phyloP scores from a whole-genome alignment of 1,140 invertebrate genomes.

The Copidosoma floridanum region DNA sequence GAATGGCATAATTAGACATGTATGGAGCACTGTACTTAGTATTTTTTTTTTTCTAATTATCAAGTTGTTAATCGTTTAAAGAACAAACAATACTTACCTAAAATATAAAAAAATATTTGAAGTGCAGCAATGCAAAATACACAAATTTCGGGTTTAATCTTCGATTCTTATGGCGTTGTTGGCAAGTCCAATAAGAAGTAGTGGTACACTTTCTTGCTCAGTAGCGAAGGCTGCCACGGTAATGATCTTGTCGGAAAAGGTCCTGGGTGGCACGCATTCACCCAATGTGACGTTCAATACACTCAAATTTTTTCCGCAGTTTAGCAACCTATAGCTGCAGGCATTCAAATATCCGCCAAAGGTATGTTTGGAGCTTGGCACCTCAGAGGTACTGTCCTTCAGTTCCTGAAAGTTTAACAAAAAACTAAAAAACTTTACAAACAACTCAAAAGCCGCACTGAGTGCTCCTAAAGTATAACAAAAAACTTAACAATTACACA shows the following conservation, averaged over 20 bases:
- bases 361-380: conserved; percentile 9
- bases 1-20: too few species aligned
- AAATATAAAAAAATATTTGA: conserved; percentile 50
- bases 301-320: conserved; percentile 49
- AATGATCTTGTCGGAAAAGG: conserved; percentile 52
- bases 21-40: too few species aligned
- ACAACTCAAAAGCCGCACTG: too few species aligned
- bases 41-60: conserved; percentile 50
- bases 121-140: conserved; percentile 47
- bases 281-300: conserved; percentile 53
- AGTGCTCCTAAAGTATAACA: too few species aligned
- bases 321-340: conserved; percentile 53
- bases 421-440: too few species aligned
- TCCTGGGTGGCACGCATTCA: conserved; percentile 55
- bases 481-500: too few species aligned
- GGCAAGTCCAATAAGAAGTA: conserved; percentile 50
- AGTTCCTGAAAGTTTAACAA: too few species aligned
- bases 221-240: conserved; percentile 45
- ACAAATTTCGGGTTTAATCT: conserved; percentile 48
- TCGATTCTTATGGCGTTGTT: conserved; percentile 47
- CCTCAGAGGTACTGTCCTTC: conserved; percentile 14
- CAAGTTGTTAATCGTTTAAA: background rate
- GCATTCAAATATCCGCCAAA: conserved; percentile 46
- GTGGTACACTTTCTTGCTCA: conserved; percentile 44
- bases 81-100: conserved; percentile 36